phyloP scores from a whole-genome alignment of 2,113 vertebrate species.

The Anser brachyrhynchus region DNA sequence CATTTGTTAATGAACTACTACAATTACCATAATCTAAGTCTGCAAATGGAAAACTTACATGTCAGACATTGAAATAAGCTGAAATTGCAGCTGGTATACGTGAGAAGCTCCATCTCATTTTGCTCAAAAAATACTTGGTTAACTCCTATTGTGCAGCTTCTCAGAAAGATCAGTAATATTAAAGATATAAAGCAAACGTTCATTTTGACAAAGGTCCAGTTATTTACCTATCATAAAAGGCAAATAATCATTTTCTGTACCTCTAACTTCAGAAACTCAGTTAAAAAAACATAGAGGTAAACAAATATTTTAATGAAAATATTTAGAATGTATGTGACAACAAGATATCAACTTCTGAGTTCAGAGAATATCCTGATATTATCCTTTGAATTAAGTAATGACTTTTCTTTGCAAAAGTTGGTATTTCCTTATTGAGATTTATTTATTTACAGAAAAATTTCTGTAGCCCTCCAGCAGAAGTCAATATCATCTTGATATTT shows the following conservation, averaged over 20 bases:
- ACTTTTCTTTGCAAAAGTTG: not conserved
- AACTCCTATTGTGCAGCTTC: not conserved
- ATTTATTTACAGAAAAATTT: not conserved
- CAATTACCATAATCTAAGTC: not conserved
- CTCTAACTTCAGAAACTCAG: not conserved
- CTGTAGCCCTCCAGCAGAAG: not conserved
- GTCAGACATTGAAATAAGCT: not conserved
- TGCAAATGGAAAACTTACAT: not conserved
- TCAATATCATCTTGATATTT: not conserved
- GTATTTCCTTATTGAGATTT: not conserved
- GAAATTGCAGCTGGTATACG: not conserved
- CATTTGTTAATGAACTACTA: not conserved
- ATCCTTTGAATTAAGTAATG: not conserved
- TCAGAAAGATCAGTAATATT: not conserved
- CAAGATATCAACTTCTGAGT: not conserved
- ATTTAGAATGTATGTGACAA: not conserved
- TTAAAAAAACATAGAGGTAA: not conserved
- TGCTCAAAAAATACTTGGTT: not conserved
- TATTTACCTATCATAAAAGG: not conserved
- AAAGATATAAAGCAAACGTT: not conserved
- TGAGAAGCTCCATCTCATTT: not conserved
- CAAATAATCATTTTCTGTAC: not conserved
- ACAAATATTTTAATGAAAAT: not conserved
- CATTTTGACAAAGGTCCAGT: not conserved
- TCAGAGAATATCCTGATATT: not conserved